phyloP scores from a whole-genome alignment of 2,797 vertebrate genomes.

The Mormyrops boulengeri region DNA sequence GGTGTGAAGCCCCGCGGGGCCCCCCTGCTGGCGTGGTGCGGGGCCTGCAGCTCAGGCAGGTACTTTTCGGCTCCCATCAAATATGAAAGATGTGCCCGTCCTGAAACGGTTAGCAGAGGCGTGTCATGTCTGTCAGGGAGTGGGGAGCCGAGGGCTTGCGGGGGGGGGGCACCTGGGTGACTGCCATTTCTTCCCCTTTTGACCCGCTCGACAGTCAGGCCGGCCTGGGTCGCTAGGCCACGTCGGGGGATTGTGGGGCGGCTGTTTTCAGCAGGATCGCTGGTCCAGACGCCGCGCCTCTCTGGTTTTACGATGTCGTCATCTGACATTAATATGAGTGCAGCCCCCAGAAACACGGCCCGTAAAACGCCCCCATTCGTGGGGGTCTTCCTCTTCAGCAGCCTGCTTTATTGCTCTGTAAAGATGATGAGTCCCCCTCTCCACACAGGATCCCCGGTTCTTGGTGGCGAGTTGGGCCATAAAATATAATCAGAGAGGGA shows the following conservation, averaged over 20 bases:
- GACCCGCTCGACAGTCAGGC: not conserved
- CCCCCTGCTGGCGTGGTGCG: slow-evolving; percentile 39
- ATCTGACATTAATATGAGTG: slow-evolving; percentile 55
- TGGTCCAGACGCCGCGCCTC: not conserved
- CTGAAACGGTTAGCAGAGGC: slow-evolving; percentile 52
- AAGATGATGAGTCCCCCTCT: slow-evolving; percentile 57
- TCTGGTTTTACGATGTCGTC: slow-evolving; percentile 16
- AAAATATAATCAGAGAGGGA: slow-evolving; percentile 43
- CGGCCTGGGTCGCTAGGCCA: not conserved
- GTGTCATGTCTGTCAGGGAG: slow-evolving; percentile 52
- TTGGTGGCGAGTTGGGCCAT: slow-evolving; percentile 48
- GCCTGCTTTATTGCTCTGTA: slow-evolving; percentile 71
- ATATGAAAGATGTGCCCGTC: slow-evolving; percentile 48
- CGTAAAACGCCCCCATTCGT: slow-evolving; percentile 54
- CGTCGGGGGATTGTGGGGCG: not conserved
- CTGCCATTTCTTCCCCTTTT: slow-evolving; percentile 18
- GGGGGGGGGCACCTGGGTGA: not conserved
- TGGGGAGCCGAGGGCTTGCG: not conserved
- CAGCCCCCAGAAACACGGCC: slow-evolving; percentile 58
- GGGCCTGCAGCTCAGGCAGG: slow-evolving; percentile 50
- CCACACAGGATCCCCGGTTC: slow-evolving; percentile 55
- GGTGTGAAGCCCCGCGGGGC: slow-evolving; percentile 43
- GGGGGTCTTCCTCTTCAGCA: slow-evolving; percentile 55
- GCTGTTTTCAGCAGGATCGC: not conserved
- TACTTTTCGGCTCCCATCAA: slow-evolving; percentile 55